phyloP scores from a whole-genome alignment of 2,888 invertebrate genomes.

The Tipula vernalis region DNA sequence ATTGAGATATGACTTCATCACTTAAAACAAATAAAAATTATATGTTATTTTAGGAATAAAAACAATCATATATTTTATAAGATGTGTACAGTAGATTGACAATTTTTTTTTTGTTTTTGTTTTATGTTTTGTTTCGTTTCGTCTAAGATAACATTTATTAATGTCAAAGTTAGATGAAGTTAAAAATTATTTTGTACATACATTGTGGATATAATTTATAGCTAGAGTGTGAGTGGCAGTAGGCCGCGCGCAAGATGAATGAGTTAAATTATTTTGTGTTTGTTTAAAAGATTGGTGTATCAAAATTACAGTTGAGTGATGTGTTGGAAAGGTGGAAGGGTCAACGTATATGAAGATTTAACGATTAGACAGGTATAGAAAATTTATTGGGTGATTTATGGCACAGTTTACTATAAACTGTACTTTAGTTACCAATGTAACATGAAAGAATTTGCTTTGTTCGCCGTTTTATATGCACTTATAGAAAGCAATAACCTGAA shows the following conservation, averaged over 20 bases:
- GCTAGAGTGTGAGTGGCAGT: neutral
- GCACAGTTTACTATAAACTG: neutral
- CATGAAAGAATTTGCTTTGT: neutral
- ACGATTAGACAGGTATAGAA: neutral
- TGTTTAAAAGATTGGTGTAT: neutral
- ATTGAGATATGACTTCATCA: neutral
- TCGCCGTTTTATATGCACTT: neutral
- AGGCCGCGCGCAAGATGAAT: neutral
- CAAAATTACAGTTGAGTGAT: neutral
- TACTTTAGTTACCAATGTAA: neutral
- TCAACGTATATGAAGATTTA: neutral
- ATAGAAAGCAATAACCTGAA: neutral
- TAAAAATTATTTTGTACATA: neutral
- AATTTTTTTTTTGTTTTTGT: neutral
- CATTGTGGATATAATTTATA: neutral
- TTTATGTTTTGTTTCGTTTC: neutral
- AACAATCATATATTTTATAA: neutral
- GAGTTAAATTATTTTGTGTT: neutral
- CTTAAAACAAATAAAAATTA: neutral
- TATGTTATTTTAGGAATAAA: constrained; percentile 6
- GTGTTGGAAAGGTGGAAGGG: neutral
- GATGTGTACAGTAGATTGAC: neutral
- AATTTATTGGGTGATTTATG: neutral
- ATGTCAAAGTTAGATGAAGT: neutral
- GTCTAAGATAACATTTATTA: constrained; percentile 4